Conservation (phyloP, 2,113 vertebrate species). For the Riparia riparia region DNA sequence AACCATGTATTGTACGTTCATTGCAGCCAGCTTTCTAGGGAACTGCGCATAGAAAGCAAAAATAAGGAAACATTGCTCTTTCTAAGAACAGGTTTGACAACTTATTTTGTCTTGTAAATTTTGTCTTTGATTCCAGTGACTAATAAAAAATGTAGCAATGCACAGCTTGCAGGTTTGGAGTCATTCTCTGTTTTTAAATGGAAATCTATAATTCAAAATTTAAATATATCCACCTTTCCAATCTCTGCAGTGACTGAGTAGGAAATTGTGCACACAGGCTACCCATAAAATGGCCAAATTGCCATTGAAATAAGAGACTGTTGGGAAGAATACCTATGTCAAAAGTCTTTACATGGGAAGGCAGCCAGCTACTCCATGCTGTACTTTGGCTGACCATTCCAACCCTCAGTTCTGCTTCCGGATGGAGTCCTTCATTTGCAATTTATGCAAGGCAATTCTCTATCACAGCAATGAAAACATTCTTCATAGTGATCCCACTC, state of each 20-base stretch:
- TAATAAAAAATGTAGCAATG: neutral
- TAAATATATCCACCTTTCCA: neutral
- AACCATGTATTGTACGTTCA: fast-evolving
- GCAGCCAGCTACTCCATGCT: neutral
- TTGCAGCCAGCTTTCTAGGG: neutral
- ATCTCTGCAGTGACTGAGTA: neutral
- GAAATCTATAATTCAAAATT: neutral
- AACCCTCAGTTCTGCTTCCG: neutral
- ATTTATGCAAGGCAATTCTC: neutral
- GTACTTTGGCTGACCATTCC: neutral
- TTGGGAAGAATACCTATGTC: neutral
- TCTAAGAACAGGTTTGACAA: neutral
- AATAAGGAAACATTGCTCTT: neutral
- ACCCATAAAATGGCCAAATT: neutral
- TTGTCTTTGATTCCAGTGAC: neutral
- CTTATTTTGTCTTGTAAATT: neutral
- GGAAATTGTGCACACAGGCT: neutral
- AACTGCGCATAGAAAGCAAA: neutral
- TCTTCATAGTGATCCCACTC: neutral
- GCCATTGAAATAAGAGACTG: neutral
- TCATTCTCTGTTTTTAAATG: neutral
- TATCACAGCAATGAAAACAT: neutral
- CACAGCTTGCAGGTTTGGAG: neutral
- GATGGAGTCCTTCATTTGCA: neutral
- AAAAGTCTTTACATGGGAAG: neutral